Evolutionary conservation across 2,113 vertebrate genomes (phyloP).

Genomic region (Gobiocypris rarus): DNA sequence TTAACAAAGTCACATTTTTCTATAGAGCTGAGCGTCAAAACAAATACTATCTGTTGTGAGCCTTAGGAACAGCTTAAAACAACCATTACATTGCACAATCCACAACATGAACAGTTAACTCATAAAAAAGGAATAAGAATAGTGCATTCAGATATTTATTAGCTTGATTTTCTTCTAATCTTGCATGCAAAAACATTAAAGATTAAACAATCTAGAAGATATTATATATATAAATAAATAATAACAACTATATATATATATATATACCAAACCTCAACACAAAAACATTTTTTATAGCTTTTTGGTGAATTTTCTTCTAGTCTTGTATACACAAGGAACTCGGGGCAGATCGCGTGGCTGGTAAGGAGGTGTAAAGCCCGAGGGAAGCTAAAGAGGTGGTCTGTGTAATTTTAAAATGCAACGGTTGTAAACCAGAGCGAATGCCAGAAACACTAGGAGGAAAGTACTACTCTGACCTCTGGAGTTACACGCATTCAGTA

Average conservation of each 20-base stretch:
- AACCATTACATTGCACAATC: neutral
- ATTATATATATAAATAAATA: no score
- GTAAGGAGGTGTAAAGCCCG: constrained; percentile 38
- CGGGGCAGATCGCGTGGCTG: neutral
- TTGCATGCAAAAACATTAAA: no score
- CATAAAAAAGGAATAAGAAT: neutral
- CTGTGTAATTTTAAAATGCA: constrained; percentile 38
- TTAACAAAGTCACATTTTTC: constrained; percentile 12
- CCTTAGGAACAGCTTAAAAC: neutral
- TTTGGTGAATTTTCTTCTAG: neutral
- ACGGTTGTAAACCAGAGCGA: neutral
- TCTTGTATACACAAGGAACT: neutral
- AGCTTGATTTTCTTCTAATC: no score
- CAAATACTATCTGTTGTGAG: neutral
- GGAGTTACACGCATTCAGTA: constrained; percentile 29
- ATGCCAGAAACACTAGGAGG: constrained; percentile 1
- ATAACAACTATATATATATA: no score
- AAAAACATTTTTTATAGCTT: neutral
- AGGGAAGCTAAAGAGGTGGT: constrained; percentile 64
- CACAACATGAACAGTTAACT: neutral
- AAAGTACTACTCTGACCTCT: neutral
- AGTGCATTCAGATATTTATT: neutral
- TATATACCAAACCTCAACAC: neutral
- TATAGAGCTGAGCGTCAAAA: constrained; percentile 1
- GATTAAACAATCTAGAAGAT: no score